Conservation (phyloP, 2,113 vertebrate species). For the Corythornis cristatus region DNA sequence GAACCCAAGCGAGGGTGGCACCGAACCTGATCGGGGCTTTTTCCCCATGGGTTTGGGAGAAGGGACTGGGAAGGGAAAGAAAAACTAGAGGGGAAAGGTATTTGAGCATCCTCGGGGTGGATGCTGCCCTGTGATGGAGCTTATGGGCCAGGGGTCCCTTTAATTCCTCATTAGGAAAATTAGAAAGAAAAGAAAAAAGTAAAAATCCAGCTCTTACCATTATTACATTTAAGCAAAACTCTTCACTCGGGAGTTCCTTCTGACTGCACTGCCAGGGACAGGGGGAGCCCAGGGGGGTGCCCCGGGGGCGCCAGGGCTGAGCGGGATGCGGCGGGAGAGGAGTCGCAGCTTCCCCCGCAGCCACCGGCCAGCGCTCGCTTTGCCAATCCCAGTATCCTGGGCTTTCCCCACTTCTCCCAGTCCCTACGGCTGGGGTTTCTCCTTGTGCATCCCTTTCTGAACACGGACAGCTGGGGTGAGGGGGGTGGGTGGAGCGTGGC, state of each 20-base stretch:
- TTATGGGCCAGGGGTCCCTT: neutral
- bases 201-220: conserved; percentile 32
- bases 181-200: neutral
- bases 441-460: neutral
- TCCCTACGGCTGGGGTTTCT: neutral
- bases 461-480: neutral
- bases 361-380: neutral
- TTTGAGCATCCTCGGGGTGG: neutral
- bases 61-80: neutral
- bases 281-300: rapidly evolving
- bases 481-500: neutral
- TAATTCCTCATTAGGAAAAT: neutral
- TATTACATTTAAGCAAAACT: neutral
- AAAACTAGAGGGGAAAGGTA: neutral
- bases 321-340: rapidly evolving
- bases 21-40: neutral
- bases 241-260: neutral
- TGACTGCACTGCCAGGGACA: neutral
- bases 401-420: neutral
- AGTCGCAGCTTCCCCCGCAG: rapidly evolving
- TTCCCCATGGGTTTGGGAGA: neutral
- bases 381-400: neutral
- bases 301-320: rapidly evolving
- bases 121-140: rapidly evolving
- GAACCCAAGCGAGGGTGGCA: neutral